These are phyloP conservation scores for Psix sp. DNA, from an alignment of 1,140 invertebrate genomes.

Conservation along the genomic window DNA sequence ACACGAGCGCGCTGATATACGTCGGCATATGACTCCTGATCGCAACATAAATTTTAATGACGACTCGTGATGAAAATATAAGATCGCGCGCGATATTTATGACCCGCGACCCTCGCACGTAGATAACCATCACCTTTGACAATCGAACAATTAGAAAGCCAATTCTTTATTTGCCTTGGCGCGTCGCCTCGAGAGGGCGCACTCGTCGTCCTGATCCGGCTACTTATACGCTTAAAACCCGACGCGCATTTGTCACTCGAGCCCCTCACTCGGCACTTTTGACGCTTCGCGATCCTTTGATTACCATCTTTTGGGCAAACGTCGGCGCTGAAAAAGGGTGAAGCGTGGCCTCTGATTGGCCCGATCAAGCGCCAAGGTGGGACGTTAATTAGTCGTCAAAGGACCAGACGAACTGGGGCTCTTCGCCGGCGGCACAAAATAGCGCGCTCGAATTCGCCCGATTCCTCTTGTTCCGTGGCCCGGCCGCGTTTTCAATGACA, in stretches of 20 bases:
- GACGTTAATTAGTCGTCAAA: slow-evolving; percentile 79
- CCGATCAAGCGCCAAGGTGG: slow-evolving; percentile 73
- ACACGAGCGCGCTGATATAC: slow-evolving; percentile 67
- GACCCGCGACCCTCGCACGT: slow-evolving; percentile 44
- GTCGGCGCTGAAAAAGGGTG: slow-evolving; percentile 64
- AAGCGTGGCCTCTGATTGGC: slow-evolving; percentile 70
- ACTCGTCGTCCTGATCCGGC: slow-evolving; percentile 40
- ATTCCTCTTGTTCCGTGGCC: slow-evolving; percentile 7
- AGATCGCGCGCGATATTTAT: slow-evolving; percentile 75
- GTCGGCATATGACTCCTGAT: slow-evolving; percentile 74
- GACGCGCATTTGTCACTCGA: slow-evolving; percentile 40
- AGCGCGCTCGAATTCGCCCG: slow-evolving; percentile 52
- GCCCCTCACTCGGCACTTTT: slow-evolving; percentile 57
- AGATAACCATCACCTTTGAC: slow-evolving; percentile 38
- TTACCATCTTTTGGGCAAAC: slow-evolving; percentile 66
- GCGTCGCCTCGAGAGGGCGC: slow-evolving; percentile 36
- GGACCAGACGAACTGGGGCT: slow-evolving; percentile 70
- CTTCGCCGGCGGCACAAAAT: slow-evolving; percentile 76
- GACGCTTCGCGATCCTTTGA: slow-evolving; percentile 71
- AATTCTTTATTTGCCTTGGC: slow-evolving; percentile 49
- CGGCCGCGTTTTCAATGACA: slow-evolving; percentile 46
- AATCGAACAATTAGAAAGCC: slow-evolving; percentile 44
- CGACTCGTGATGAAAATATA: slow-evolving; percentile 77
- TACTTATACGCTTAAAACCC: slow-evolving; percentile 29
- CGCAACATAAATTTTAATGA: slow-evolving; percentile 78